These are phyloP conservation scores for Dasypogon diadema DNA, from an alignment of 2,888 invertebrate species.

Conservation along the genomic window DNA sequence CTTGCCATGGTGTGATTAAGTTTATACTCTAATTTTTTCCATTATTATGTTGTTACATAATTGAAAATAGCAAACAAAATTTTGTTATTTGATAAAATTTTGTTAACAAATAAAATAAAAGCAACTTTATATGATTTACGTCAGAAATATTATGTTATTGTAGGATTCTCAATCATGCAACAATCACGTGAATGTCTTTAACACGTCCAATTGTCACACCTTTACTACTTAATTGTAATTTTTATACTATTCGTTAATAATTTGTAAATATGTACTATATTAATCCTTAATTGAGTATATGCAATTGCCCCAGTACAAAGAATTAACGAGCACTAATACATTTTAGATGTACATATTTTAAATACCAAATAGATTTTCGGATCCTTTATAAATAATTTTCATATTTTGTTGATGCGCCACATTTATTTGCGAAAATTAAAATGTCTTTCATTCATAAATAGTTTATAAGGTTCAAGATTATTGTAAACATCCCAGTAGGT, in stretches of 20 bases:
- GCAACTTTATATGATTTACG: too few relatives aligned
- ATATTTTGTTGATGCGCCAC: background rate
- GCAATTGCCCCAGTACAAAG: conserved; percentile 15
- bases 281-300: background rate
- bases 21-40: too few relatives aligned
- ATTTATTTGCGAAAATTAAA: background rate
- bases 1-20: background rate
- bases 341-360: background rate
- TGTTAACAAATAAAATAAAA: too few relatives aligned
- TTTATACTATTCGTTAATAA: background rate
- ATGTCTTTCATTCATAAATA: background rate
- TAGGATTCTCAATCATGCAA: too few relatives aligned
- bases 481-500: conserved; percentile 21
- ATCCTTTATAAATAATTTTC: background rate
- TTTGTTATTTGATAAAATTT: too few relatives aligned
- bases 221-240: background rate
- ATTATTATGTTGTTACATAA: too few relatives aligned
- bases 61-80: background rate
- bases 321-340: background rate
- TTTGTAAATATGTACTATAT: background rate
- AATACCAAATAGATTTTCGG: background rate
- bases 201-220: too few relatives aligned
- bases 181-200: too few relatives aligned
- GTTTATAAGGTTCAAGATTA: background rate
- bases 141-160: too few relatives aligned